These are phyloP conservation scores for Calliphora vomitoria DNA, from an alignment of 2,888 invertebrate species.

Conservation along the genomic window DNA sequence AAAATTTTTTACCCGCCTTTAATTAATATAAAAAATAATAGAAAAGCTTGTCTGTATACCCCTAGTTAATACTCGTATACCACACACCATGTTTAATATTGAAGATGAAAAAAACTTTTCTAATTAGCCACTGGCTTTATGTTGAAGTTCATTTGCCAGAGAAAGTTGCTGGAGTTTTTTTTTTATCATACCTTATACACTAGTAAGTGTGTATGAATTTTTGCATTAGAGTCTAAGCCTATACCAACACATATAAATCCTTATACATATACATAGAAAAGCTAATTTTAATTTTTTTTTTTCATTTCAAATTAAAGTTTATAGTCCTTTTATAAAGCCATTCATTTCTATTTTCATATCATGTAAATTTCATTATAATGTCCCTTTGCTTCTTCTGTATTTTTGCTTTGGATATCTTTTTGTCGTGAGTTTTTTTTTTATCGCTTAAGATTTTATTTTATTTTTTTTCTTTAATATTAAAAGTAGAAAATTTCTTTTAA, in stretches of 20 bases:
- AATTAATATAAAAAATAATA: background rate
- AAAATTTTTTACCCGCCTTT: background rate
- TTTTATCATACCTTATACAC: constrained; percentile 20
- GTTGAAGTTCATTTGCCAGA: constrained; percentile 73
- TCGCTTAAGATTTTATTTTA: constrained; percentile 17
- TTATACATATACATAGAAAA: constrained; percentile 3
- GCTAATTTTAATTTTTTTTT: constrained; percentile 56
- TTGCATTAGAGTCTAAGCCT: constrained; percentile 36
- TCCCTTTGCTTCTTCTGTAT: background rate
- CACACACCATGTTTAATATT: constrained; percentile 40
- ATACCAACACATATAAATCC: background rate
- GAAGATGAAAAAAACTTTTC: constrained; percentile 78
- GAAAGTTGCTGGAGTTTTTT: constrained; percentile 68
- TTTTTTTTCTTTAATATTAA: constrained; percentile 2
- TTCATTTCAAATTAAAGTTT: constrained; percentile 53
- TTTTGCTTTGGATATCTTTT: background rate
- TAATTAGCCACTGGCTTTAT: constrained; percentile 80
- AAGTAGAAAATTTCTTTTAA: constrained; percentile 21
- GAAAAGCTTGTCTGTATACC: background rate
- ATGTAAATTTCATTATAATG: constrained; percentile 38
- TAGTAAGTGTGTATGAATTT: constrained; percentile 15
- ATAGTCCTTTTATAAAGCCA: constrained; percentile 49
- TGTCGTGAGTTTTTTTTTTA: constrained; percentile 17
- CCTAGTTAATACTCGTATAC: constrained; percentile 28
- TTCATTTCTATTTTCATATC: constrained; percentile 37